Conservation (phyloP, 2,888 invertebrate species). For the Agelastica alni region DNA sequence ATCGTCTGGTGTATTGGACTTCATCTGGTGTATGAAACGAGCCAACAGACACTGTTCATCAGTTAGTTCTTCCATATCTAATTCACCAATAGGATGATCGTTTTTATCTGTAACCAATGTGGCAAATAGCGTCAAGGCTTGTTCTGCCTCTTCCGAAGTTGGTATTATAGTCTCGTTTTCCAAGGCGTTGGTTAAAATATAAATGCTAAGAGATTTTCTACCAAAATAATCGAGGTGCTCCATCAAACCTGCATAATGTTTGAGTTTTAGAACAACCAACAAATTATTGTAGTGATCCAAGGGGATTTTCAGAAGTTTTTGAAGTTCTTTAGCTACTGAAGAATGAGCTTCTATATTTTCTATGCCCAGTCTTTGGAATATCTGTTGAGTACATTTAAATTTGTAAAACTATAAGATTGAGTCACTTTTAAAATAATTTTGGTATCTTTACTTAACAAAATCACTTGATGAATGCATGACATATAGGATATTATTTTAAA, state of each 20-base stretch:
- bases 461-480: too few species aligned
- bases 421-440: too few species aligned
- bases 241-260: constrained; percentile 73
- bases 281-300: constrained; percentile 94
- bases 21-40: constrained; percentile 83
- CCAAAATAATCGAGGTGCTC: constrained; percentile 88
- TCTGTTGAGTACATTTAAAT: too few species aligned
- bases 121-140: constrained; percentile 67
- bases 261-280: constrained; percentile 81
- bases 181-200: constrained; percentile 86
- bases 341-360: constrained; percentile 79
- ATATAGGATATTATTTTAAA: too few species aligned
- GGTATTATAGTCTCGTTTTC: constrained; percentile 87
- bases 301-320: constrained; percentile 90
- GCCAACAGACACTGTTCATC: constrained; percentile 95
- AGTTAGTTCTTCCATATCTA: constrained; percentile 91
- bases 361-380: constrained; percentile 86
- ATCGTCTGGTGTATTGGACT: constrained; percentile 79
- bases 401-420: too few species aligned
- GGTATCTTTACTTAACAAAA: too few species aligned
- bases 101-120: constrained; percentile 87
- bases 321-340: constrained; percentile 89
- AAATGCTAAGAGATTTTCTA: constrained; percentile 82
- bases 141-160: constrained; percentile 81
- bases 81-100: constrained; percentile 63